Evolutionary conservation across 1,140 invertebrate species (phyloP).

Genomic region (Bombus picipes): DNA sequence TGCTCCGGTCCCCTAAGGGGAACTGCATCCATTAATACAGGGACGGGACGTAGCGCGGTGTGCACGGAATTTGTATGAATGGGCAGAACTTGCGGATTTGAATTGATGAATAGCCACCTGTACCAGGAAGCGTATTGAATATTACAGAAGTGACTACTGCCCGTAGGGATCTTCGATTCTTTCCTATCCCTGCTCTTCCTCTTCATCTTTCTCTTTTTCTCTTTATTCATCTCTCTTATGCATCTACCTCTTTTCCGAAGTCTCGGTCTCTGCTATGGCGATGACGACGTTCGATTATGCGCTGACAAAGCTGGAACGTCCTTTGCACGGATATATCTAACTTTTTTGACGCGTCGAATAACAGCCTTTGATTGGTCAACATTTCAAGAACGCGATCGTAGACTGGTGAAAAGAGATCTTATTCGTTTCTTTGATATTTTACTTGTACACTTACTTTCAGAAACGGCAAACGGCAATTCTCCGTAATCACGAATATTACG

Average conservation of each 20-base stretch:
- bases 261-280: background rate
- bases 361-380: too few species aligned
- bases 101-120: conserved; percentile 78
- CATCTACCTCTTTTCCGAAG: background rate
- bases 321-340: background rate
- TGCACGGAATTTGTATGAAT: conserved; percentile 77
- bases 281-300: conserved; percentile 32
- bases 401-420: too few species aligned
- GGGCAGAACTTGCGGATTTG: conserved; percentile 76
- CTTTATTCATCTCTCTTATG: too few species aligned
- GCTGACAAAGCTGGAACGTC: conserved; percentile 15
- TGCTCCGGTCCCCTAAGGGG: conserved; percentile 64
- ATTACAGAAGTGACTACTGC: conserved; percentile 62
- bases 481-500: background rate
- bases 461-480: background rate
- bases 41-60: conserved; percentile 49
- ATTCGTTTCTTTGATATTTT: too few species aligned
- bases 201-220: background rate
- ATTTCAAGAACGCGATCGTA: too few species aligned
- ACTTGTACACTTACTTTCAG: too few species aligned
- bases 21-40: conserved; percentile 76
- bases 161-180: conserved; percentile 33
- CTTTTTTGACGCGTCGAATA: background rate
- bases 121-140: conserved; percentile 70
- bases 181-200: background rate